These are phyloP conservation scores for Sesia bembeciformis DNA, from an alignment of 2,888 invertebrate genomes.

Conservation along the genomic window DNA sequence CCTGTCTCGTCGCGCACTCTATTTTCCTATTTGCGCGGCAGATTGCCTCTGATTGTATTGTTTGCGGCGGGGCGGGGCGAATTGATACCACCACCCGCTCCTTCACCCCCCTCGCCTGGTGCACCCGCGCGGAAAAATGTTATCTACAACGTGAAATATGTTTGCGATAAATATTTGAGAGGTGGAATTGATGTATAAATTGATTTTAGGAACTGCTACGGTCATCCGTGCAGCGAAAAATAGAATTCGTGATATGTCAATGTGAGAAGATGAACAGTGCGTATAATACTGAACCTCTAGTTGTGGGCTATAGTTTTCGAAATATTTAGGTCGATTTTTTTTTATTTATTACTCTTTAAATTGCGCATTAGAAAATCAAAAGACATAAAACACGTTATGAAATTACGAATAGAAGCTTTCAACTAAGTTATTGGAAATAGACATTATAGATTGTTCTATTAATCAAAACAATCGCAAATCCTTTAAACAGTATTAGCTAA, in stretches of 20 bases:
- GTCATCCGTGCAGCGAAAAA: background rate
- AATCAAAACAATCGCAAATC: too few species aligned
- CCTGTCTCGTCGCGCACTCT: slow-evolving; percentile 63
- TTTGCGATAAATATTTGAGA: slow-evolving; percentile 61
- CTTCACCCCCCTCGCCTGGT: slow-evolving; percentile 13
- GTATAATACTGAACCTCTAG: too few species aligned
- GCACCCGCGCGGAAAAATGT: slow-evolving; percentile 59
- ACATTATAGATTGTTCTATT: too few species aligned
- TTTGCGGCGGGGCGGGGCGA: slow-evolving; percentile 47
- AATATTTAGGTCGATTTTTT: too few species aligned
- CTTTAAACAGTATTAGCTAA: too few species aligned
- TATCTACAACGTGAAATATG: slow-evolving; percentile 49
- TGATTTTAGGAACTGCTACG: background rate
- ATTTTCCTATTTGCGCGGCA: slow-evolving; percentile 74
- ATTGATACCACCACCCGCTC: slow-evolving; percentile 33
- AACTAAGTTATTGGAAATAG: too few species aligned
- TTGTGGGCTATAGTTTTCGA: too few species aligned
- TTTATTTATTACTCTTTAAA: too few species aligned
- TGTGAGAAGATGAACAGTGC: background rate
- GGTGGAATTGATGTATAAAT: slow-evolving; percentile 35
- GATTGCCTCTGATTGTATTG: slow-evolving; percentile 74
- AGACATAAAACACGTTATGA: too few species aligned
- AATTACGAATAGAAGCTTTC: too few species aligned
- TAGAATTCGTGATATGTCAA: background rate
- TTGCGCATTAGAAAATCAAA: too few species aligned